Conservation (phyloP, 1,140 invertebrate species). For the Aphis gossypii region DNA sequence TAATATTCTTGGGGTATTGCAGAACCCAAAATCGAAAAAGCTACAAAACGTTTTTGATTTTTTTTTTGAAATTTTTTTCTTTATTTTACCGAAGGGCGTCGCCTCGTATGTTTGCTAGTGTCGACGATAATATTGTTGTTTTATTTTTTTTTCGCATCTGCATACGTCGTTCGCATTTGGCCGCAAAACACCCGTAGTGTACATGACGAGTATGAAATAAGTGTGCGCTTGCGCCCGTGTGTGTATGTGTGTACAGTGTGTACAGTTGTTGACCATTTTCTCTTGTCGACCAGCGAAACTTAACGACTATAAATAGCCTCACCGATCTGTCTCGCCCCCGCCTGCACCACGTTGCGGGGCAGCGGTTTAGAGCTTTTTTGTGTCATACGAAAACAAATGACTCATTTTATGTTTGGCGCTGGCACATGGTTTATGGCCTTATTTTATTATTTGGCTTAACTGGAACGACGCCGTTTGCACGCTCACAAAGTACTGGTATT, state of each 20-base stretch:
- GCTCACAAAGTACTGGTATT: background rate
- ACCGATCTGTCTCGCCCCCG: slow-evolving; percentile 33
- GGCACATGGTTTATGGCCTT: slow-evolving; percentile 52
- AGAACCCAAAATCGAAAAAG: background rate
- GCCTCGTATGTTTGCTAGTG: background rate
- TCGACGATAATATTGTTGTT: background rate
- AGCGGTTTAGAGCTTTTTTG: slow-evolving; percentile 39
- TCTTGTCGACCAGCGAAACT: slow-evolving; percentile 43
- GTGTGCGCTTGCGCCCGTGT: background rate
- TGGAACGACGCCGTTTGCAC: slow-evolving; percentile 44
- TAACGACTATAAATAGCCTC: slow-evolving; percentile 43
- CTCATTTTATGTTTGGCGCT: slow-evolving; percentile 57
- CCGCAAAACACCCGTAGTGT: slow-evolving; percentile 11
- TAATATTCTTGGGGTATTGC: background rate
- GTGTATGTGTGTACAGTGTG: background rate
- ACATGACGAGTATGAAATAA: background rate
- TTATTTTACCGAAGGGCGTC: background rate
- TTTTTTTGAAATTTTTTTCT: background rate
- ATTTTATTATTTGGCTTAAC: slow-evolving; percentile 55
- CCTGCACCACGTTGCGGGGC: background rate
- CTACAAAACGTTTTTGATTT: background rate
- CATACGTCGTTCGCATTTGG: slow-evolving; percentile 31
- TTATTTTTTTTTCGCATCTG: background rate
- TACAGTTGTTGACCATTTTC: slow-evolving; percentile 51
- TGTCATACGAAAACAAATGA: slow-evolving; percentile 58